Base-by-base conservation (phyloP, 2,888 invertebrate genomes). In the Caenorhabditis becei region DNA sequence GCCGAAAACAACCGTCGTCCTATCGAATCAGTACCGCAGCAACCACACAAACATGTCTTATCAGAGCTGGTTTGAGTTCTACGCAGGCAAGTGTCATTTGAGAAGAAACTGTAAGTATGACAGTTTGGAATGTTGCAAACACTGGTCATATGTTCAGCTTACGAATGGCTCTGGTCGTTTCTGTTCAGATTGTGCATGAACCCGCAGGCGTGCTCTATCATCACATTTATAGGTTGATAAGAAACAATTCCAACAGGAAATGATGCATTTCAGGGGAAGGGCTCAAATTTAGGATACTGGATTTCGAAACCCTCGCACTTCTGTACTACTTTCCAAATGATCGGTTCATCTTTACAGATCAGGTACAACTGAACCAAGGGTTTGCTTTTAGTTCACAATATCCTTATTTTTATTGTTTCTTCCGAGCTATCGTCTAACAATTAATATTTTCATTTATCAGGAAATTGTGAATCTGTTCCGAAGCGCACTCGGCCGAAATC, bases 241-340 rank as follows among this genome's bases (percentile, higher is more conserved):
- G 32, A 11, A 59, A n/a, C 1, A 26, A 2, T 37, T 26, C 24
- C 14, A 2, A n/a, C 18, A 53, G 14, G 16, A 0, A n/a, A 20
- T 23, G 2, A 14, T 3, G 18, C 7, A 20, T 44, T 70, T 62
- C 18, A 79, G 78, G 80, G 0, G 70, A 77, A 16, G 80, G 80
- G 2, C 35, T 80, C 16, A 23, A 53, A 28, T 80, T 80, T 44
- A 32, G 59, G 41, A 80, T 80, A 7, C 10, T 75, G 7, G 71
- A 80, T 26, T 32, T 75, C 4, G 23, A 77, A 71, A 70, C 70
- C 0, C 44, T 80, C 1, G 63, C 80, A 2, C 66, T 77, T 7
- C 41, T 80, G 4, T 80, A 80, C 28, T 80, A 80, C 58, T 75
- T 62, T 41, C 80, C 80, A 24, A 75, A 80, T 18, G 71, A 80